phyloP scores from a whole-genome alignment of 2,113 vertebrate species.

The Ondatra zibethicus region DNA sequence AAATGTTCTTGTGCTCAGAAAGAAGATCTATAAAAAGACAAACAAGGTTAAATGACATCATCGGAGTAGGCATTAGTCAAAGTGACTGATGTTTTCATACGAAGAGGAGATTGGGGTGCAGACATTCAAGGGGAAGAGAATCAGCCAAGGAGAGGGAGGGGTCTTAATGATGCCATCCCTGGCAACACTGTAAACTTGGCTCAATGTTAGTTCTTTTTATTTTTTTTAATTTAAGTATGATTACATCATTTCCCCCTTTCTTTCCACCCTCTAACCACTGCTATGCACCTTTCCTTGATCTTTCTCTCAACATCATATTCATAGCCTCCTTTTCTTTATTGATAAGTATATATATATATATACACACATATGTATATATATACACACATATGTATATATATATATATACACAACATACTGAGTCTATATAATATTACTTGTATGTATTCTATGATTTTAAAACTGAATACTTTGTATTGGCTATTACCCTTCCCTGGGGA shows the following conservation, averaged over 20 bases:
- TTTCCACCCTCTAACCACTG: neutral
- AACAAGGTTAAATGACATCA: neutral
- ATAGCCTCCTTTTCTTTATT: neutral
- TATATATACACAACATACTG: neutral
- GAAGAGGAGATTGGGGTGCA: neutral
- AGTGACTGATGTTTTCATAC: neutral
- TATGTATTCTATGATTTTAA: neutral
- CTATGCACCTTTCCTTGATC: neutral
- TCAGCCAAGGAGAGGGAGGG: neutral
- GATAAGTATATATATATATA: neutral
- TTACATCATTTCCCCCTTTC: neutral
- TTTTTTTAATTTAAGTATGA: neutral
- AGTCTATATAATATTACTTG: neutral
- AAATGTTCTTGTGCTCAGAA: neutral
- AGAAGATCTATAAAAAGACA: neutral
- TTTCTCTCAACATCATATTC: neutral
- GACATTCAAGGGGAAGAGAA: neutral
- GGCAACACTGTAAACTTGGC: neutral
- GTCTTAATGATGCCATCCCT: neutral
- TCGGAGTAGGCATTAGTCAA: neutral
- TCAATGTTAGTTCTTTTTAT: neutral
- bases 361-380: no score
- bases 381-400: no score
- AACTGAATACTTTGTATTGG: neutral
- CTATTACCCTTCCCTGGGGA: neutral